Evolutionary conservation across 2,888 invertebrate species (phyloP), one percentile per base, ranked within the genome.

Genomic region (Neocrepidodera transversa): DNA sequence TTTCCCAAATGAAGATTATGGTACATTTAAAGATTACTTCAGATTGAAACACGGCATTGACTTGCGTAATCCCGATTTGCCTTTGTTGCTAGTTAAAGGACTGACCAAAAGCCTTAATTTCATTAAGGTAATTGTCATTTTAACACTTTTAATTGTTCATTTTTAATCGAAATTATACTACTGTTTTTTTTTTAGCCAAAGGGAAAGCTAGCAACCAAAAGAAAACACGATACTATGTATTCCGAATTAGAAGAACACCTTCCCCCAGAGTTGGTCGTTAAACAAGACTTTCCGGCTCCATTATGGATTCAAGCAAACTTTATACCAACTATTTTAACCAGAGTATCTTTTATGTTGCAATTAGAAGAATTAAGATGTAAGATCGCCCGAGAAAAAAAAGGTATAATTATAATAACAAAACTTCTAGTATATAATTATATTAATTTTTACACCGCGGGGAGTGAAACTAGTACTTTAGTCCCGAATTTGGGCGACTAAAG

Each of bases 301-400:
- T 81, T 95, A 60, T 97, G 95, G 93, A 82, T 91, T 16, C 95
- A 97, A 78, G 89, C 92, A 0, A 86, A 87, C 1, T 84, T 91
- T 52, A 74, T 99, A 56, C 97, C 98, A 0, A 89, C 92, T 14
- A 85, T 96, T 57, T 74, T 97, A 23, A 92, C 94, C 74, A 86
- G 97, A 75, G 80, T 87, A 1, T 76, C 84, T 45, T 86, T 87
- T 75, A 78, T 95, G 14, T 80, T 93, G 8, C 77, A 88, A 35
- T 89, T 92, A 0, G 88, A 92, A 66, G 90, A 93, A 72, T 79
- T 95, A 1, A 82, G 91, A 23, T 65, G 70, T 7, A 77, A 76
- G 68, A 86, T 91, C 47, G 81, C 82, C 0, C 45, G 14, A 0
- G 83, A 81, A 52, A 80, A 83, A 0, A 80, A 83, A 0, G 53